Evolutionary conservation across 1,140 invertebrate genomes (phyloP), one percentile per base, ranked within the genome.

Genomic region (Brachionus calyciflorus): DNA sequence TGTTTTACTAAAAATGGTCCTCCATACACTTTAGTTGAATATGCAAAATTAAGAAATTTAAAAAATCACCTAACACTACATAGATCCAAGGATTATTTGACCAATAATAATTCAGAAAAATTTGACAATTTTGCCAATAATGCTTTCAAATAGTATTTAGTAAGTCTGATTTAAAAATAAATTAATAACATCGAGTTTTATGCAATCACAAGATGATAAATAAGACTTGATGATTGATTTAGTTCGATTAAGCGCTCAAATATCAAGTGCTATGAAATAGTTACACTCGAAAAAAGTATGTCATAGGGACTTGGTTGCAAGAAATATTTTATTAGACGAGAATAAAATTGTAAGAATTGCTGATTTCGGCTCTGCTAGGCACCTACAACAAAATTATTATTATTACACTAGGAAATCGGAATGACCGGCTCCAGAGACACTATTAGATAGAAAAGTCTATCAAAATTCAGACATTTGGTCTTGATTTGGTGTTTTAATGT

Each of bases 391-490:
- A 77, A 90, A n/a, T n/a, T n/a, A 94, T 79, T 94, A 98, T 81
- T 98, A 98, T 83, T 99, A 99, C 24, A 46, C 37, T 19, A 19
- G 53, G n/a, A 57, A 17, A 40, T 44, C 73, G n/a, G 73, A 76
- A 12, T 41, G 28, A 30, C 49, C 73, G 96, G 94, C 96, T 0
- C 94, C 95, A 0, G 96, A 99, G 85, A 93, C 95, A 0, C 85
- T 99, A 4, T 96, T 94, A 81, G 91, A 94, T 78, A 89, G 94
- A 80, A 89, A 96, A 26, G 98, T 96, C 82, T 97, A 94, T 2
- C 91, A 91, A 17, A 92, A 96, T 85, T 95, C 92, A 80, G 96
- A 99, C 85, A 94, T 98, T 90, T 87, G 86, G 86, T 87, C 86
- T 3, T n/a, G n/a, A n/a, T 87, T 82, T 80, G 87, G 86, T 9